Evolutionary conservation across 2,888 invertebrate genomes (phyloP), one percentile per base, ranked within the genome.

Genomic region (Himalopsyche japonica): DNA sequence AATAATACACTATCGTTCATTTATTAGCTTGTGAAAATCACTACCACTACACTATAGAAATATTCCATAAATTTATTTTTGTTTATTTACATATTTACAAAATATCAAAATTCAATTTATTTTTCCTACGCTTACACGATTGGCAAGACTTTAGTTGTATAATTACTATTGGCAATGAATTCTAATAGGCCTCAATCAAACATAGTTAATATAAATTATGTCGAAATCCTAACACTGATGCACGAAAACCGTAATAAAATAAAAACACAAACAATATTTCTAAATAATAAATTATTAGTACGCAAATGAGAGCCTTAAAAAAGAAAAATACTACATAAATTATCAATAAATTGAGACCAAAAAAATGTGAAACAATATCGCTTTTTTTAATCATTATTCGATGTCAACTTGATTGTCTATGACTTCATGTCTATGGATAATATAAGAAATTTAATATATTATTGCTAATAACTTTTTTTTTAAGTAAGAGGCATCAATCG

Each of bases 11-110:
- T 20, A 64, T 48, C 27, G 80, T 80, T 80, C 70, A 83, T 34
- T n/a, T 76, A 83, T 57, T 57, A 57, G 20, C 24, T 57, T 57
- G 57, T 57, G 57, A 57, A 20, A 57, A 57, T 57, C 57, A 57
- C 2, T 20, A 57, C 24, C 57, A 57, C 57, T 57, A 57, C 76
- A 12, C n/a, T 81, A 64, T 70, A 80, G 83, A 81, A 78, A 77
- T 78, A 78, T 57, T 78, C 70, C 77, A 80, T 84, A 82, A 84
- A 84, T 84, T 80, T 76, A 82, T 80, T 76, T 79, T 84, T 78
- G 8, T 32, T 78, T 86, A 86, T 86, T 86, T 86, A 86, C 86
- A 86, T 86, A 86, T 86, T 86, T 86, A 86, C 86, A 86, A 79
- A 43, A 82, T 57, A 82, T 78, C 47, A 81, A 48, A 20, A 83